Evolutionary conservation across 2,113 vertebrate genomes (phyloP), one percentile per base, ranked within the genome.

Genomic region (Mormyrus lacerda): DNA sequence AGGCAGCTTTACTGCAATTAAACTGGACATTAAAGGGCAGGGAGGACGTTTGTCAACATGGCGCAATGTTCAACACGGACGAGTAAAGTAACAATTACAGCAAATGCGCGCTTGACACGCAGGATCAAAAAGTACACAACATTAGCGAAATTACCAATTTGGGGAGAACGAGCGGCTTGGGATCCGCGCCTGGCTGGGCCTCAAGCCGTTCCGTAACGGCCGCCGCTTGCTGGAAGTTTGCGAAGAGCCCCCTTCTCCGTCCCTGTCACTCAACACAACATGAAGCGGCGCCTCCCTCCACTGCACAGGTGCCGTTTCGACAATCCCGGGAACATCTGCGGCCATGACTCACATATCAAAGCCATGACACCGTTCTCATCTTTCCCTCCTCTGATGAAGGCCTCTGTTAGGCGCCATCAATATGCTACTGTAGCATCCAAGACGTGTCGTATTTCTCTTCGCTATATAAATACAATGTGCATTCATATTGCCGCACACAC

Each of bases 241-340:
- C 35, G 90, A 90, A 47, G 42, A 2, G 88, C 4, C 27, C 91
- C 91, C 91, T 95, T 93, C 91, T 65, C 86, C 93, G 93, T 93
- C 92, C 92, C 86, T 88, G 93, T 95, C 95, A 93, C 87, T 96
- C 93, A 94, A 89, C 94, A 92, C 90, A 73, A 90, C 89, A 90
- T 92, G 92, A 94, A 93, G 92, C 92, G 91, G 11, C 45, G 42
- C 84, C 79, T 89, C 89, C 87, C 65, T 92, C 88, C 88, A 69
- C 48, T 61, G 87, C 87, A 65, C 91, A 90, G 87, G 82, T 91
- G 89, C 69, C 39, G 90, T 91, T 91, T 90, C 44, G 82, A 69
- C 86, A 90, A 87, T 89, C 89, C 86, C 58, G 35, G n/a, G 88
- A 90, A 88, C 91, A 93, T 92, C 91, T 90, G 90, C 50, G 76